Percentiles rank a stretch among this genome's conserved stretches.
Conservation (phyloP, 1,140 invertebrate genomes). For the Hypsibius dujardini region DNA sequence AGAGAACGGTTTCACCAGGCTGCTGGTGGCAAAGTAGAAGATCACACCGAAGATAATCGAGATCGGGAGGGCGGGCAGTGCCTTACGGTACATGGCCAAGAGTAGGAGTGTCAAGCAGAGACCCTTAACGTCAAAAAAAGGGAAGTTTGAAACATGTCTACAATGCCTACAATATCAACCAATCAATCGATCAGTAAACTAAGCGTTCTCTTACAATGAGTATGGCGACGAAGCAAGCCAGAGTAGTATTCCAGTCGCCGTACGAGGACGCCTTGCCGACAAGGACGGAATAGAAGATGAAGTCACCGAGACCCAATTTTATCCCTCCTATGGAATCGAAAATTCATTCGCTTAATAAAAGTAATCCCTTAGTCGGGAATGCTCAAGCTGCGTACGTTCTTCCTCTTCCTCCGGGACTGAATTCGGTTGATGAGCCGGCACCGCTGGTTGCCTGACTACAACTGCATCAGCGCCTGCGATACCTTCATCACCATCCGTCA, state of each 20-base stretch:
- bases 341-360: too few relatives aligned
- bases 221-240: constrained; percentile 94
- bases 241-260: constrained; percentile 96
- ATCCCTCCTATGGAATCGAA: constrained; percentile 52
- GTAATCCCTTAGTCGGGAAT: too few relatives aligned
- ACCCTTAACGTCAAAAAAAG: constrained; percentile 48
- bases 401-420: too few relatives aligned
- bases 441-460: too few relatives aligned
- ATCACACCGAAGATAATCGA: constrained; percentile 93
- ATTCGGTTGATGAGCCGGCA: too few relatives aligned
- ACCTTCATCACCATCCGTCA: too few relatives aligned
- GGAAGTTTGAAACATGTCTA: not conserved
- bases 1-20: constrained; percentile 78
- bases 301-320: constrained; percentile 92
- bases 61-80: constrained; percentile 87
- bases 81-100: constrained; percentile 86
- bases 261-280: constrained; percentile 96
- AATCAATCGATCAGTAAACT: not conserved
- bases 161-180: too few relatives aligned
- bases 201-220: constrained; percentile 57
- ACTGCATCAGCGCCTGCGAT: too few relatives aligned
- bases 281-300: constrained; percentile 96
- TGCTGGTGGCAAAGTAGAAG: constrained; percentile 85
- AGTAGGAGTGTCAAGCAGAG: constrained; percentile 80
- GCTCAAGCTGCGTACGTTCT: too few relatives aligned